These are phyloP conservation scores for Siphonodentalium dalli DNA, from an alignment of 2,888 invertebrate genomes.

Conservation along the genomic window DNA sequence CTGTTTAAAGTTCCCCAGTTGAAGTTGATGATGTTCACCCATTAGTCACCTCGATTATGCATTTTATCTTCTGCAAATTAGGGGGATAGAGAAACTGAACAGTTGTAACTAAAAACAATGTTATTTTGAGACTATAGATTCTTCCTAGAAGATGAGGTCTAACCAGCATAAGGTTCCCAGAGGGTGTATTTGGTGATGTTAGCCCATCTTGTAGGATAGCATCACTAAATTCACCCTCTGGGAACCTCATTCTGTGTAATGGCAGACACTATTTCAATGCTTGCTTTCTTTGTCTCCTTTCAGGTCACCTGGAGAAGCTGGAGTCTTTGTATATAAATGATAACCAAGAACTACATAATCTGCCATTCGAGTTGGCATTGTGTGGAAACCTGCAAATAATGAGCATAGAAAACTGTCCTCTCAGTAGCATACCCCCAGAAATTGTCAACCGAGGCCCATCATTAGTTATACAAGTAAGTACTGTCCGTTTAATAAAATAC, in stretches of 20 bases:
- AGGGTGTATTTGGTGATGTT: too few species aligned
- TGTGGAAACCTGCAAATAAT: slow-evolving; percentile 98
- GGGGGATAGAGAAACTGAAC: neutral
- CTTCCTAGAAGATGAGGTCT: too few species aligned
- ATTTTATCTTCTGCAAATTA: too few species aligned
- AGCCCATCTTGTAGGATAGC: too few species aligned
- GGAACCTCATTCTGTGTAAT: neutral
- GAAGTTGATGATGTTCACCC: too few species aligned
- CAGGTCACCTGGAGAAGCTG: slow-evolving; percentile 84
- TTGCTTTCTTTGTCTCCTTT: slow-evolving; percentile 15
- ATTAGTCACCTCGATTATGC: too few species aligned
- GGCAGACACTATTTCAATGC: too few species aligned
- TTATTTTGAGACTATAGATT: too few species aligned
- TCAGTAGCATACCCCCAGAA: slow-evolving; percentile 95
- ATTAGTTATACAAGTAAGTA: slow-evolving; percentile 85
- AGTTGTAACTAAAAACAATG: too few species aligned
- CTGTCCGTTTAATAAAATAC: slow-evolving; percentile 84
- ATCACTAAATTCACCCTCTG: too few species aligned
- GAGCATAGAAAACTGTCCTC: slow-evolving; percentile 99
- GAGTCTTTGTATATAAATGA: slow-evolving; percentile 98
- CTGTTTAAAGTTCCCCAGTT: too few species aligned
- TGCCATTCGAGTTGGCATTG: slow-evolving; percentile 96
- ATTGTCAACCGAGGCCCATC: slow-evolving; percentile 97
- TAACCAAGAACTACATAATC: slow-evolving; percentile 91
- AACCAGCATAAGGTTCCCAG: too few species aligned